Conservation (phyloP, 2,113 vertebrate species). For the Centropus bengalensis region DNA sequence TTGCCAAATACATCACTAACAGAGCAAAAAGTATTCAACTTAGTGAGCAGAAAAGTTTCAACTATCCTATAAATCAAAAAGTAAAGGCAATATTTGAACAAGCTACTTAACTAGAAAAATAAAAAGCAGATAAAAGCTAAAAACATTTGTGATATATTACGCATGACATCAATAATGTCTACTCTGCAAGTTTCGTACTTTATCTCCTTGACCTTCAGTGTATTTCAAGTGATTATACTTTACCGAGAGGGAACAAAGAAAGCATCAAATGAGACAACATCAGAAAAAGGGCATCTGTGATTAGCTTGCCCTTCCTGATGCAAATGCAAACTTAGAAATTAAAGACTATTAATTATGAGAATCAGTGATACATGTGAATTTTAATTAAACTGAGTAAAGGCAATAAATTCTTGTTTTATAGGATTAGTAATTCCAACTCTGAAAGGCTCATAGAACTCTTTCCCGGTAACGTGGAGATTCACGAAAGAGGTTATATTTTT, state of each 20-base stretch:
- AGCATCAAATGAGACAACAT: background rate
- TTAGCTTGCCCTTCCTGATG: background rate
- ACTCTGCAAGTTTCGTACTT: background rate
- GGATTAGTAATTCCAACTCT: background rate
- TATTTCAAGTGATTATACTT: background rate
- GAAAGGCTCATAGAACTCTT: background rate
- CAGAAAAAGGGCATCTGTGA: background rate
- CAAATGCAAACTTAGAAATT: background rate
- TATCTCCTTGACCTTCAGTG: background rate
- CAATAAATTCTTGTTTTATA: background rate
- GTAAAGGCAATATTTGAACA: background rate
- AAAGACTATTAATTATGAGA: background rate
- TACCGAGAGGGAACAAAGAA: background rate
- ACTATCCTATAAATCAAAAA: background rate
- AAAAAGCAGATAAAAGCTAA: background rate
- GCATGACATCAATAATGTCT: background rate
- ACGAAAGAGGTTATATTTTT: background rate
- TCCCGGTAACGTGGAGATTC: background rate
- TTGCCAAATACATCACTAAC: background rate
- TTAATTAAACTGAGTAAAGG: background rate
- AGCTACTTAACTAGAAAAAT: background rate
- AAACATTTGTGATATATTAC: background rate
- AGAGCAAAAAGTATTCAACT: background rate
- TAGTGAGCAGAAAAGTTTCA: background rate
- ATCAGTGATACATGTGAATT: background rate